Base-by-base conservation (phyloP, 2,888 invertebrate species). In the Brachypterus glaber region DNA sequence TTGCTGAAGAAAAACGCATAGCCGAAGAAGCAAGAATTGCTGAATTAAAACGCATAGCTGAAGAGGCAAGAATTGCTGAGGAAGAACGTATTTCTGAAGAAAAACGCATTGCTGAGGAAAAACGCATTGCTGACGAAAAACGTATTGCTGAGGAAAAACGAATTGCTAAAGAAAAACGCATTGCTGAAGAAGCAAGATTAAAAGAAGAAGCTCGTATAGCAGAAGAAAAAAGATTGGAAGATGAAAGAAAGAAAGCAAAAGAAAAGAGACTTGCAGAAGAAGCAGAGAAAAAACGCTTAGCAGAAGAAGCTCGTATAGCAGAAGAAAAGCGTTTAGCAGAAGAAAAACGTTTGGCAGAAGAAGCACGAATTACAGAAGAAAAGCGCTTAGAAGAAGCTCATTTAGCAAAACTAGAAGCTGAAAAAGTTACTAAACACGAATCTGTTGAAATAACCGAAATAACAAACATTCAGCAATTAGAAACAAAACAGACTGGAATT, bases 71-170 rank as follows among this genome's bases (percentile, higher is more conserved):
- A 30, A 37, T 18, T 15, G 44, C 40, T 7, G 47, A 43, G 25
- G 40, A 45, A 27, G 32, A 26, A 50, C 7, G 27, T 9, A n/a
- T n/a, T n/a, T n/a, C n/a, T n/a, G n/a, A n/a, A n/a, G n/a, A n/a
- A n/a, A 39, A 35, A 38, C 39, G 41, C 21, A 21, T 7, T 7
- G 70, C 72, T 45, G 66, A 69, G 40, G 65, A 67, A 40, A 71
- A 72, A 51, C 66, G 44, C 1, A 65, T 63, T 46, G 68, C 68
- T 1, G 71, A 71, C 48, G 67, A 66, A 42, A 69, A 68, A 1
- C 60, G 67, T 16, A 62, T 48, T 11, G 62, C 69, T 17, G 2
- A 68, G 46, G 64, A 65, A 50, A 67, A 64, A 4, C 57, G 65
- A 1, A 43, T 47, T 26, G 54, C 53, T 2, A 48, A 58, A 1